These are phyloP conservation scores for Styela clava DNA, from an alignment of 23 tunicate genomes.

Conservation along the genomic window DNA sequence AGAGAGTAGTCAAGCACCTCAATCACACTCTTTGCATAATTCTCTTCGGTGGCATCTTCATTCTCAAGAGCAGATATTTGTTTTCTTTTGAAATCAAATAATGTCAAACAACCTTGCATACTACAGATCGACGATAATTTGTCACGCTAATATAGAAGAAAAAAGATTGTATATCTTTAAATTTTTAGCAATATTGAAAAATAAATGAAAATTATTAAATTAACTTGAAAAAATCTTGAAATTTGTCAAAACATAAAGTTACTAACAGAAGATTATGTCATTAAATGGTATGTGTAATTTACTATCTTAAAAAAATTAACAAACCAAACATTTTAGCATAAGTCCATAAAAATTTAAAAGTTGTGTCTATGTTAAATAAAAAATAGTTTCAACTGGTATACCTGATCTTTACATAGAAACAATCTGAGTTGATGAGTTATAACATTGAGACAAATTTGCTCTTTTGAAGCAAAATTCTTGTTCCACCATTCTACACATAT, in stretches of 20 bases:
- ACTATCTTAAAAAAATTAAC: no score
- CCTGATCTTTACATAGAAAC: neutral
- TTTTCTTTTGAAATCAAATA: constrained; percentile 17
- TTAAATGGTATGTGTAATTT: no score
- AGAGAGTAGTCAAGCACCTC: no score
- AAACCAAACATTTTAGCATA: no score
- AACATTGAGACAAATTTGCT: constrained; percentile 24
- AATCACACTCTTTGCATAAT: neutral
- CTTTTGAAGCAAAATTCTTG: neutral
- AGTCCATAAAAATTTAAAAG: no score
- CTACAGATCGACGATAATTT: neutral
- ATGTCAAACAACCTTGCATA: constrained; percentile 12
- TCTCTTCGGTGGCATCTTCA: neutral
- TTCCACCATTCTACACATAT: constrained; percentile 25
- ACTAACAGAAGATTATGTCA: no score
- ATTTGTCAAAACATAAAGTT: no score
- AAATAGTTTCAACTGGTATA: no score
- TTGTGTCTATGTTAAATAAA: no score
- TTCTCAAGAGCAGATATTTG: neutral
- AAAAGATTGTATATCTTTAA: neutral
- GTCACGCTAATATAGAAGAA: neutral
- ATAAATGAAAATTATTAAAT: no score
- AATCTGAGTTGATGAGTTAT: constrained; percentile 15
- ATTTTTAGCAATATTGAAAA: no score
- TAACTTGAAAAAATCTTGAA: no score